Conservation (phyloP, 2,888 invertebrate genomes). For the Gandaritis pyraliata region DNA sequence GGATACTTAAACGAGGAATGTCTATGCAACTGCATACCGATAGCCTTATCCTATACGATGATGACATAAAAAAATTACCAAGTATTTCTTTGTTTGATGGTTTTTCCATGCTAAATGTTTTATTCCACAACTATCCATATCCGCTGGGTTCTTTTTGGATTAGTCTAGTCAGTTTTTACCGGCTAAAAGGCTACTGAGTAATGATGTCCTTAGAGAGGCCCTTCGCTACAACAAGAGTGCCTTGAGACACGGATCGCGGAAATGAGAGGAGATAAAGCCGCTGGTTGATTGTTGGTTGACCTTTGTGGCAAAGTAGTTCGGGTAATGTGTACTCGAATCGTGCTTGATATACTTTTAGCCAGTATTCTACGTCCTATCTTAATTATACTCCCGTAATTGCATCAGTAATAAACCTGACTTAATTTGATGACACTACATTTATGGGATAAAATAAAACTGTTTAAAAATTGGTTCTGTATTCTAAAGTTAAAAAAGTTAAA, state of each 20-base stretch:
- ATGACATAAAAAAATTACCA: constrained; percentile 15
- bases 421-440: too few species aligned
- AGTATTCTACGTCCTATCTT: neutral
- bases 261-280: constrained; percentile 48
- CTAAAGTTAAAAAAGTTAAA: neutral
- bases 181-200: constrained; percentile 8
- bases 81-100: constrained; percentile 23
- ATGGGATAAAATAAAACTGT: too few species aligned
- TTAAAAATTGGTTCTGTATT: neutral
- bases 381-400: neutral
- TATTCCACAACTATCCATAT: neutral
- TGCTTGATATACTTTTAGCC: neutral
- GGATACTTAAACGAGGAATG: constrained; percentile 31
- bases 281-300: constrained; percentile 46
- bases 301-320: constrained; percentile 45
- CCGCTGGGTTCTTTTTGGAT: neutral
- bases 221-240: constrained; percentile 57
- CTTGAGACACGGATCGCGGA: constrained; percentile 60
- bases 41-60: constrained; percentile 25
- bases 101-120: constrained; percentile 7
- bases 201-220: constrained; percentile 27
- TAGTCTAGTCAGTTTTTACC: neutral
- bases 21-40: constrained; percentile 26
- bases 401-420: too few species aligned
- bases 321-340: constrained; percentile 17